Percentiles rank a stretch among this genome's conserved stretches.
These are phyloP conservation scores for Osmerus eperlanus DNA, from an alignment of 2,113 vertebrate species.

Conservation along the genomic window DNA sequence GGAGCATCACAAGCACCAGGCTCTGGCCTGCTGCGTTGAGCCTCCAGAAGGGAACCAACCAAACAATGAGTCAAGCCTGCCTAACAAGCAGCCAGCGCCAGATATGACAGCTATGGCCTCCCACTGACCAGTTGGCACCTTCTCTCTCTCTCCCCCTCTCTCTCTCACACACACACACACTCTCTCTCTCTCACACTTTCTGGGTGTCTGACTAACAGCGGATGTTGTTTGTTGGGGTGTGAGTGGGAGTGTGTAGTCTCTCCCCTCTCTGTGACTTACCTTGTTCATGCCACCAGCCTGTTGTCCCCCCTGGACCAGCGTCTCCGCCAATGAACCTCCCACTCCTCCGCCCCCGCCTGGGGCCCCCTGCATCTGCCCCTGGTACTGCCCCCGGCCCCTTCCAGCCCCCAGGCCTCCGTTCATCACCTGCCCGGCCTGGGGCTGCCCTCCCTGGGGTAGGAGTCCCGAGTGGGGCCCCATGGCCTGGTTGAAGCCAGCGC, in stretches of 20 bases:
- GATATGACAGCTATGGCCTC: too few species aligned
- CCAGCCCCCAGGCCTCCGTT: constrained; percentile 91
- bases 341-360: constrained; percentile 50
- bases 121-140: background rate
- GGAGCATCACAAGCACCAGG: too few species aligned
- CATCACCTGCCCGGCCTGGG: constrained; percentile 88
- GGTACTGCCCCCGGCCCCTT: constrained; percentile 89
- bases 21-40: too few species aligned
- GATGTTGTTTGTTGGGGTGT: background rate
- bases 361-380: constrained; percentile 75
- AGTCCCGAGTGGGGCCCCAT: constrained; percentile 83
- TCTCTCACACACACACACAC: background rate
- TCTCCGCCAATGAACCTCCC: constrained; percentile 85
- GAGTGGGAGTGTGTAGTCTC: background rate
- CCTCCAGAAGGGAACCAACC: too few species aligned
- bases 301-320: constrained; percentile 87
- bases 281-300: constrained; percentile 89
- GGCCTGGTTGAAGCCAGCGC: constrained; percentile 83
- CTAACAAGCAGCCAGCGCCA: too few species aligned
- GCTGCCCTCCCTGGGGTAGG: constrained; percentile 80
- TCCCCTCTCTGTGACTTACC: constrained; percentile 71
- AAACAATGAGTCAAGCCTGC: background rate
- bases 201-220: too few species aligned
- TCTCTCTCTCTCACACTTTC: background rate
- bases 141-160: background rate